Conservation (phyloP, 2,113 vertebrate species). For the Scomber colias region DNA sequence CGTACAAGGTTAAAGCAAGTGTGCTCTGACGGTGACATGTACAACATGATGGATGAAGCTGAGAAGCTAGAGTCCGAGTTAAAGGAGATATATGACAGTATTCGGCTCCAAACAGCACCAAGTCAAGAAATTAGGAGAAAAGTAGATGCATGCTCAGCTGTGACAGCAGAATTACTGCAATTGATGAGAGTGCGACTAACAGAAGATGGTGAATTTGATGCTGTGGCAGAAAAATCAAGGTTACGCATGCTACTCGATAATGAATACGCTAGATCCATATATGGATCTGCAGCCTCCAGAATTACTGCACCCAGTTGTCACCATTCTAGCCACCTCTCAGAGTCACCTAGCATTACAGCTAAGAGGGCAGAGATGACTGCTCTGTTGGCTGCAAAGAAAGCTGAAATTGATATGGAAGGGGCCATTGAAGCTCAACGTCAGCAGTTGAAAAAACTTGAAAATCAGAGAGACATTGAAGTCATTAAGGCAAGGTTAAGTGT, state of each 20-base stretch:
- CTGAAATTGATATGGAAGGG: not conserved
- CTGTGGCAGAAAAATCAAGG: not conserved
- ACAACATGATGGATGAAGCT: conserved; percentile 1
- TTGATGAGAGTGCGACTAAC: not conserved
- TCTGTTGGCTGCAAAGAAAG: conserved; percentile 20
- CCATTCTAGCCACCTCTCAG: too few species aligned
- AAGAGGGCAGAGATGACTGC: not conserved
- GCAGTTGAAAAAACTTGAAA: conserved; percentile 35
- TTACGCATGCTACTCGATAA: conserved; percentile 8
- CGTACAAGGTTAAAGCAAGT: not conserved
- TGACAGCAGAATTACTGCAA: not conserved
- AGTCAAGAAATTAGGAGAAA: not conserved
- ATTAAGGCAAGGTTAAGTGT: conserved; percentile 4
- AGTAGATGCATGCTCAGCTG: not conserved
- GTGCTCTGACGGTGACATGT: not conserved
- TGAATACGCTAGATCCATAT: conserved; percentile 14
- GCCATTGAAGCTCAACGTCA: conserved; percentile 25
- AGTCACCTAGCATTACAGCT: too few species aligned
- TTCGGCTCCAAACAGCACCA: not conserved
- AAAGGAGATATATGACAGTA: not conserved
- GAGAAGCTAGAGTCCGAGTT: not conserved
- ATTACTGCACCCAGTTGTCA: too few species aligned
- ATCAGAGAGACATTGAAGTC: conserved; percentile 29
- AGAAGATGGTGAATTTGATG: not conserved
- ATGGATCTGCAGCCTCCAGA: conserved; percentile 17